phyloP scores from a whole-genome alignment of 2,113 vertebrate species.

The Sturnus vulgaris region DNA sequence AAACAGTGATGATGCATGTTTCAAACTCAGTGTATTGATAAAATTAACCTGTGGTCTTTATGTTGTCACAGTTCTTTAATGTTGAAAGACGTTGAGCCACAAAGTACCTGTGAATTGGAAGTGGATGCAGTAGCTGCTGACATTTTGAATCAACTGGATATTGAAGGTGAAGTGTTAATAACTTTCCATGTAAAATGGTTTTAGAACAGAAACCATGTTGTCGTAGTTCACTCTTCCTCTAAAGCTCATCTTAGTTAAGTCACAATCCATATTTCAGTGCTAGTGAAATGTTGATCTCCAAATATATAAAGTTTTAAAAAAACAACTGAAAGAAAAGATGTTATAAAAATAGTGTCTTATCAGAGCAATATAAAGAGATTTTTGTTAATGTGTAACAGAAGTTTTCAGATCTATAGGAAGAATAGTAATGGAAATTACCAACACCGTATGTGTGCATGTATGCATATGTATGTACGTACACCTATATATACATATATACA shows the following conservation, averaged over 20 bases:
- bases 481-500: not conserved
- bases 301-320: not conserved
- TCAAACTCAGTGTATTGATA: not conserved
- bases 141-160: slow-evolving; percentile 91
- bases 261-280: not conserved
- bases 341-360: not conserved
- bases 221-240: not conserved
- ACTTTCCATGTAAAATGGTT: not conserved
- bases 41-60: slow-evolving; percentile 14
- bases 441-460: not conserved
- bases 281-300: not conserved
- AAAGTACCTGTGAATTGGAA: slow-evolving; percentile 97
- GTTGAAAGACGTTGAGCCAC: slow-evolving; percentile 84
- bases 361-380: not conserved
- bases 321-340: not conserved
- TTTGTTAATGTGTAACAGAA: not conserved
- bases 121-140: slow-evolving; percentile 96
- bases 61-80: slow-evolving; percentile 84
- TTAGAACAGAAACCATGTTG: not conserved
- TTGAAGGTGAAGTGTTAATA: slow-evolving; percentile 82
- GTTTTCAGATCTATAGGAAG: not conserved
- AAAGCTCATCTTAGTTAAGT: not conserved
- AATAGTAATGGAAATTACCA: not conserved
- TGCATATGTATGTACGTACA: not conserved
- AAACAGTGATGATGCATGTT: not conserved